These are phyloP conservation scores for Ovibos moschatus DNA, from an alignment of 2,113 vertebrate genomes.

Conservation along the genomic window DNA sequence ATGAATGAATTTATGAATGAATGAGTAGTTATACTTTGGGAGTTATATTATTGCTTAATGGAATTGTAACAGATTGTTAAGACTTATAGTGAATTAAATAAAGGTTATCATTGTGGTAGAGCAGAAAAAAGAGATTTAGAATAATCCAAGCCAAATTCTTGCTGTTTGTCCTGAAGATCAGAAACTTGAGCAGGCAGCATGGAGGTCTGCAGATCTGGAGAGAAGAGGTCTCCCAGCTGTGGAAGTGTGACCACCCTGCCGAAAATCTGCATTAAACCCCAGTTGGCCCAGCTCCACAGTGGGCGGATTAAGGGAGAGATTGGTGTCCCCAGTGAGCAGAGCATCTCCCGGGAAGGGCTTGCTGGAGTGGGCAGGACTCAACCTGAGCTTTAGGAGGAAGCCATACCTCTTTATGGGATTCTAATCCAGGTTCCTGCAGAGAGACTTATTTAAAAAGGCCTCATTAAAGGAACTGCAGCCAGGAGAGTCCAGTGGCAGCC, in stretches of 20 bases:
- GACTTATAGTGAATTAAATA: conserved; percentile 3
- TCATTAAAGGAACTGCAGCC: background rate
- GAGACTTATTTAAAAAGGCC: conserved; percentile 12
- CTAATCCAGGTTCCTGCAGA: background rate
- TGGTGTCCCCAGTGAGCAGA: background rate
- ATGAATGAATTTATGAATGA: background rate
- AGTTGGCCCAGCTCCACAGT: background rate
- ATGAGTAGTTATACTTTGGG: background rate
- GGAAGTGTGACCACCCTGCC: background rate
- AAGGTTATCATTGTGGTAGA: conserved; percentile 13
- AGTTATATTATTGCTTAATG: background rate
- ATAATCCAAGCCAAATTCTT: conserved; percentile 32
- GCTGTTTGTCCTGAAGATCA: background rate
- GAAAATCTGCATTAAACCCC: background rate
- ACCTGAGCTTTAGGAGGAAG: background rate
- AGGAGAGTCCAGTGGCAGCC: background rate
- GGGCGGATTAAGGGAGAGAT: background rate
- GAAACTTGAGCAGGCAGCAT: background rate
- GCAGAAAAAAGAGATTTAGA: conserved; percentile 27
- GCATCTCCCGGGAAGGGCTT: background rate
- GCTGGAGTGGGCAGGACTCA: background rate
- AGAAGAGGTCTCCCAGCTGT: background rate
- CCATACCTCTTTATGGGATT: background rate
- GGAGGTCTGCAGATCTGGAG: background rate
- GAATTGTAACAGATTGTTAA: conserved; percentile 10